Conservation (phyloP, 1,140 invertebrate species). For the Caenorhabditis latens region DNA sequence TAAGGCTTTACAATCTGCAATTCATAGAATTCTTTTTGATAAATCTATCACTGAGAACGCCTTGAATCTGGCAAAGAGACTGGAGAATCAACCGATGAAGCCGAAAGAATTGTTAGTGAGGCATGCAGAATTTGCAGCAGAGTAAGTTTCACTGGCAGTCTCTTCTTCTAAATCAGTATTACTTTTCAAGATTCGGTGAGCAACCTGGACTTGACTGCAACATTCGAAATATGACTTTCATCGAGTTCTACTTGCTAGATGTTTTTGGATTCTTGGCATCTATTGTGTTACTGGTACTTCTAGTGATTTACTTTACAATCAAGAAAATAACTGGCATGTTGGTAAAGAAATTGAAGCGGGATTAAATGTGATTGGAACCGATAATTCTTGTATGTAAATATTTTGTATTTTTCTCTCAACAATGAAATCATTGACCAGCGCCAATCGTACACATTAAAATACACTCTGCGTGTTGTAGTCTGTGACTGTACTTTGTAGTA, state of each 20-base stretch:
- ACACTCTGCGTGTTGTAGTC: too few relatives aligned
- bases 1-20: constrained; percentile 37
- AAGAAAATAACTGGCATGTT: background rate
- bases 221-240: constrained; percentile 5
- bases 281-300: background rate
- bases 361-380: background rate
- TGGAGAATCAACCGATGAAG: constrained; percentile 6
- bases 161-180: background rate
- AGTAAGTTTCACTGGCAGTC: too few relatives aligned
- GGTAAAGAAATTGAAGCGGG: background rate
- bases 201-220: constrained; percentile 1
- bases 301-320: background rate
- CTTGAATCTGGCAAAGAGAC: background rate
- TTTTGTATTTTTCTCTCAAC: too few relatives aligned
- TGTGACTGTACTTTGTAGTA: too few relatives aligned
- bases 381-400: too few relatives aligned
- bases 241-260: constrained; percentile 48
- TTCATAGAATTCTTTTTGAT: constrained; percentile 58
- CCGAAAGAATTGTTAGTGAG: constrained; percentile 45
- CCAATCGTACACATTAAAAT: too few relatives aligned
- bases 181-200: constrained; percentile 45
- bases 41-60: constrained; percentile 29
- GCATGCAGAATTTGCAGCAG: constrained; percentile 50
- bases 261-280: constrained; percentile 8
- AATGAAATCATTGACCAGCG: too few relatives aligned